Evolutionary conservation across 2,797 vertebrate species (phyloP), one percentile per base, ranked within the genome.

Genomic region (Poeciliopsis infans): DNA sequence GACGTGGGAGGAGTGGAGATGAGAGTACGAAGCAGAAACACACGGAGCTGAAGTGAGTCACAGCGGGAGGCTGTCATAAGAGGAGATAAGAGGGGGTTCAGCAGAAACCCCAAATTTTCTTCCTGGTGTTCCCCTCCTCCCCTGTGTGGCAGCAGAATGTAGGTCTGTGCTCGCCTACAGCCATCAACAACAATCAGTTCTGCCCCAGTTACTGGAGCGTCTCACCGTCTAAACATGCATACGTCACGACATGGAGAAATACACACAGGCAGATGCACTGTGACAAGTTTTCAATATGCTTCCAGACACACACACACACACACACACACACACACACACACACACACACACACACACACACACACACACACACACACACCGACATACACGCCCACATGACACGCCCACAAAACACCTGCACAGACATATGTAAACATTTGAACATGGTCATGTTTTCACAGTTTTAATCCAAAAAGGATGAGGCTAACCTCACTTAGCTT

Each of bases 171-270:
- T 93, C 33, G 95, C 95, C 95, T 95, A 89, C 92, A 94, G 95
- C 94, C 91, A 95, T 95, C 93, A 94, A 91, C 92, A 93, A 91
- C 90, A 96, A 95, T 96, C 95, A 95, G 93, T 96, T 95, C 94
- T 95, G 95, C 94, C 94, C 95, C 95, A 96, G 94, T 96, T 96
- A 94, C 93, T 92, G 90, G 92, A 82, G 86, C 92, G 84, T 92
- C 91, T 90, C 92, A 85, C 87, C 92, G 86, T 92, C 88, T 72
- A 91, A 90, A 92, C 90, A 89, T 85, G 74, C 80, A 4, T 53
- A 90, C 84, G 74, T 89, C 83, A 88, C 81, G 81, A 85, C 73
- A 83, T 78, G 7, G 82, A 80, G 61, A 79, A 46, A 79, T 66
- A 31, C 83, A 77, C 79, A 79, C 49, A 36, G 78, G 77, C 78